phyloP scores from a whole-genome alignment of 2,797 vertebrate genomes.

The Lithobates sylvaticus region DNA sequence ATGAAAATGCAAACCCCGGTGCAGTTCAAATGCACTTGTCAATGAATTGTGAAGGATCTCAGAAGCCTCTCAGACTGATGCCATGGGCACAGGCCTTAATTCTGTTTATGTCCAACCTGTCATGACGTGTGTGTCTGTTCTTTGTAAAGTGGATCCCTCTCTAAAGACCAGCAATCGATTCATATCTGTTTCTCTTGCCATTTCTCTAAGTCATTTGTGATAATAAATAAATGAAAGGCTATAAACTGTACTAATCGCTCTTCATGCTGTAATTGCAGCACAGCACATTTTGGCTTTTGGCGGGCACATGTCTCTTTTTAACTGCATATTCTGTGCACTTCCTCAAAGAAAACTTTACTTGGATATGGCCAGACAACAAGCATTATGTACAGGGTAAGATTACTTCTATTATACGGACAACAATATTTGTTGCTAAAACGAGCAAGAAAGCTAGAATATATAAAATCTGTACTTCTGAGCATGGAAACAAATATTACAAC shows the following conservation, averaged over 20 bases:
- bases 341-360: slow-evolving; percentile 72
- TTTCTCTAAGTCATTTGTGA: neutral
- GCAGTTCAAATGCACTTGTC: too few species aligned
- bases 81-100: too few species aligned
- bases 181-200: neutral
- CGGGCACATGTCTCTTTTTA: slow-evolving; percentile 75
- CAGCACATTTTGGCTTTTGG: slow-evolving; percentile 80
- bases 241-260: neutral
- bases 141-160: neutral
- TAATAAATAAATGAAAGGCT: neutral
- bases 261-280: slow-evolving; percentile 67
- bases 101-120: too few species aligned
- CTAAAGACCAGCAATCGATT: neutral
- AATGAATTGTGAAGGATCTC: too few species aligned
- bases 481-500: too few species aligned
- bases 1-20: too few species aligned
- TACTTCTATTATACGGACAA: neutral
- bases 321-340: slow-evolving; percentile 74
- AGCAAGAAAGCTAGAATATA: neutral
- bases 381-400: slow-evolving; percentile 79
- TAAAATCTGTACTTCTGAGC: too few species aligned
- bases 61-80: too few species aligned
- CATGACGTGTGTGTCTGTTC: neutral
- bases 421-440: neutral
- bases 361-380: slow-evolving; percentile 76